phyloP scores from a whole-genome alignment of 2,888 invertebrate species.

The Drosophila paramelanica region DNA sequence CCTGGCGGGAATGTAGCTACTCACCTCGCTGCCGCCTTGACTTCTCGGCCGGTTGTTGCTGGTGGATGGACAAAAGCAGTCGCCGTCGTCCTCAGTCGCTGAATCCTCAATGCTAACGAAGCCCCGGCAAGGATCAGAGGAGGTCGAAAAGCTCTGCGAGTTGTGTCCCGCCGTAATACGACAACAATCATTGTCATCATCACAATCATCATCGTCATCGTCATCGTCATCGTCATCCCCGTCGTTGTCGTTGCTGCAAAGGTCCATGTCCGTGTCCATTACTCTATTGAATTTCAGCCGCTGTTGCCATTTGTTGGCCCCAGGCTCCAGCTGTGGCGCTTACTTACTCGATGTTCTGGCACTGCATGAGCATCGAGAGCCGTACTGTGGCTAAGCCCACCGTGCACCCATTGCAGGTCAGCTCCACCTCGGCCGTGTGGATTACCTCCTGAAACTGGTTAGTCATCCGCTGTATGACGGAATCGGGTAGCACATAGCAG shows the following conservation, averaged over 20 bases:
- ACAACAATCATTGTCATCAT: not conserved
- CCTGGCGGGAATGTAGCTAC: not conserved
- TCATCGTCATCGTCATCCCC: not conserved
- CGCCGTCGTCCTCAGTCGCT: conserved; percentile 4
- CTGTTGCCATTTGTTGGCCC: conserved; percentile 43
- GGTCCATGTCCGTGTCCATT: conserved; percentile 44
- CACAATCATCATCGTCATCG: not conserved
- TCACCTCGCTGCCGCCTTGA: conserved; percentile 32
- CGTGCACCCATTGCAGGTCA: conserved; percentile 64
- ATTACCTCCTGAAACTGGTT: conserved; percentile 30
- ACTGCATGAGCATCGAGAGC: conserved; percentile 46
- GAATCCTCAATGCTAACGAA: conserved; percentile 24
- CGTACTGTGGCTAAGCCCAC: conserved; percentile 54
- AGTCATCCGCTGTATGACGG: conserved; percentile 36
- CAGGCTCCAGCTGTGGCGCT: conserved; percentile 38
- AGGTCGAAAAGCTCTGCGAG: conserved; percentile 5
- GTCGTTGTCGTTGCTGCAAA: conserved; percentile 40
- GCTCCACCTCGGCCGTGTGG: conserved; percentile 61
- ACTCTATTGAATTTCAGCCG: conserved; percentile 54
- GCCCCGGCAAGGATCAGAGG: conserved; percentile 60
- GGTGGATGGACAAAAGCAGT: not conserved
- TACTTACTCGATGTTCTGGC: conserved; percentile 62
- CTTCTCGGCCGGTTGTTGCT: not conserved
- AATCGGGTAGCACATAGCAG: conserved; percentile 49
- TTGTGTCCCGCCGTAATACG: not conserved